Evolutionary conservation across 2,888 invertebrate species (phyloP).

Genomic region (Chelonus formosanus): DNA sequence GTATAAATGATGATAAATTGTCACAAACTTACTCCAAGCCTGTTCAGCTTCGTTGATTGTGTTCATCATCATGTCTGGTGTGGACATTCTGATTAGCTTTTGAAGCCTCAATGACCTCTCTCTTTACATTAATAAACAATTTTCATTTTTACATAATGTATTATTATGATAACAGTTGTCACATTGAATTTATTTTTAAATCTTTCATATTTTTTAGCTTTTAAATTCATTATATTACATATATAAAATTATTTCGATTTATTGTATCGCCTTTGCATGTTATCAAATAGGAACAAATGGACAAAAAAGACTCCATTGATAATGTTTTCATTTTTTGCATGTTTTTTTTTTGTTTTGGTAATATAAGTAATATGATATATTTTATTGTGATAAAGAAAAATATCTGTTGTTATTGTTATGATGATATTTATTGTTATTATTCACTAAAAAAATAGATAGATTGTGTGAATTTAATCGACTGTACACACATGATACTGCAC

Average conservation of each 20-base stretch:
- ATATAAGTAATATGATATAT: no score
- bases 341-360: no score
- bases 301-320: no score
- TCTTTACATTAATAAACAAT: slow-evolving; percentile 39
- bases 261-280: no score
- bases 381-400: no score
- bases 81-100: slow-evolving; percentile 62
- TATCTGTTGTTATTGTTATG: no score
- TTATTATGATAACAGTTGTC: not conserved
- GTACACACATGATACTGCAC: slow-evolving; percentile 35
- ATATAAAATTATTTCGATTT: slow-evolving; percentile 10
- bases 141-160: not conserved
- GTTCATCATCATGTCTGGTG: slow-evolving; percentile 67
- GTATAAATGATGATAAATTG: slow-evolving; percentile 10
- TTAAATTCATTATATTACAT: not conserved
- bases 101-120: slow-evolving; percentile 35
- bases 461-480: no score
- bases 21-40: slow-evolving; percentile 71
- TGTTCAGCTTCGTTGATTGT: slow-evolving; percentile 74
- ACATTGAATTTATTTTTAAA: not conserved
- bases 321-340: no score
- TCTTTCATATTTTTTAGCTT: not conserved
- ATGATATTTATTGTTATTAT: no score
- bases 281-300: no score
- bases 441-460: no score